Evolutionary conservation across 2,113 vertebrate genomes (phyloP), one percentile per base, ranked within the genome.

Genomic region (Alethe diademata): DNA sequence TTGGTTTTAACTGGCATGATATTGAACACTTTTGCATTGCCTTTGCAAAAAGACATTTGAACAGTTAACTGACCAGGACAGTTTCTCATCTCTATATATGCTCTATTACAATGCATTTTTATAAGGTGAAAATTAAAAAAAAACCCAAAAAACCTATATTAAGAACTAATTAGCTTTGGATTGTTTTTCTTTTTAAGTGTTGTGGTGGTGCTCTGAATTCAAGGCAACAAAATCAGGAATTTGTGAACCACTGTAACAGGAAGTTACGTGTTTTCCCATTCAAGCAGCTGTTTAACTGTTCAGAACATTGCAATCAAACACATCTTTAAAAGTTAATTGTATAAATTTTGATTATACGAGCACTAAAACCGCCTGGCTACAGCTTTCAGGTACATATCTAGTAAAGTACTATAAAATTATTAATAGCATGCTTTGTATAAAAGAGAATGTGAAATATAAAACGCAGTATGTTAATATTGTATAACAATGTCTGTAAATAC

Each of bases 141-240:
- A 56, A 51, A 42, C 40, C 40, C 35, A 17, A 43, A 36, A 4
- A 14, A 8, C 5, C 22, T 45, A 11, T 29, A 60, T 69, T 65
- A 45, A 62, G 45, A 96, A 81, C 18, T 40, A 60, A 61, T 69
- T 86, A 28, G 6, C 16, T 86, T 40, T 66, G n/a, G 58, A 6
- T 13, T 22, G 69, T 40, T 28, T 17, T 33, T 74, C 31, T 88
- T 92, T 58, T 31, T 4, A 51, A 69, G 5, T 29, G 54, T 69
- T 1, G 5, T 42, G 40, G 9, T 88, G n/a, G n/a, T 90, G 36
- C 16, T 90, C 66, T 82, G 71, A 94, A 80, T 92, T 82, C 75
- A 79, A 86, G 72, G 62, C 62, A 90, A 70, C 67, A 90, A 92
- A 95, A 91, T 86, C 62, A 96, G 87, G 71, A 90, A 86, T 96